Conservation (phyloP, 2,888 invertebrate species). For the Lobophora halterata region DNA sequence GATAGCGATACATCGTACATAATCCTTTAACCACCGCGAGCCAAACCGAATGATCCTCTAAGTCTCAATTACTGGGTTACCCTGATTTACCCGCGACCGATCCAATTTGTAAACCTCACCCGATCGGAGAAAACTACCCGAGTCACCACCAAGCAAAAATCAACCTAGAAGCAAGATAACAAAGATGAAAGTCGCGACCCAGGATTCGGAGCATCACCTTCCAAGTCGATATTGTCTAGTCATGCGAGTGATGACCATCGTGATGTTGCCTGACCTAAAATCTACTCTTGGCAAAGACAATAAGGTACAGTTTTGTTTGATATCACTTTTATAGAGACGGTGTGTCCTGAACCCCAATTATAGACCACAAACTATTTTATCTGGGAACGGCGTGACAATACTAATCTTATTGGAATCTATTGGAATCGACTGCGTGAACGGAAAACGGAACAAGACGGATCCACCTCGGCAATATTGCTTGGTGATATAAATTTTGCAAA, state of each 20-base stretch:
- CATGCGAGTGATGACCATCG: conserved; percentile 78
- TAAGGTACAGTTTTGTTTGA: conserved; percentile 41
- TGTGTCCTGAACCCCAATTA: conserved; percentile 70
- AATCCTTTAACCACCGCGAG: conserved; percentile 74
- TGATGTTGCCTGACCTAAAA: conserved; percentile 36
- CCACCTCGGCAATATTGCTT: too few relatives aligned
- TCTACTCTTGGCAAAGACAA: conserved; percentile 36
- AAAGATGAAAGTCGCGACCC: conserved; percentile 21
- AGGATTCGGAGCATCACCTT: conserved; percentile 52
- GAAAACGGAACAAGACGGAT: conserved; percentile 40
- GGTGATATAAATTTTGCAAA: too few relatives aligned
- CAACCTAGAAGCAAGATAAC: conserved; percentile 29
- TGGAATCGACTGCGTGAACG: conserved; percentile 66
- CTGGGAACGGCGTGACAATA: conserved; percentile 77
- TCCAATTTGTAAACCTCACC: conserved; percentile 76
- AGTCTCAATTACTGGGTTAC: conserved; percentile 79
- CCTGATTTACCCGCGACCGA: conserved; percentile 77
- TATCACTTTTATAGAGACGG: conserved; percentile 34
- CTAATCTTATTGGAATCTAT: conserved; percentile 79
- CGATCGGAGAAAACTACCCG: conserved; percentile 70
- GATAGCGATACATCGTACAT: conserved; percentile 58
- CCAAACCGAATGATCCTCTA: conserved; percentile 73
- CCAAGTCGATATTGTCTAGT: conserved; percentile 76
- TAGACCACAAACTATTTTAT: conserved; percentile 80
- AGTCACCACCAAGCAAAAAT: conserved; percentile 30